Conservation (phyloP, 2,113 vertebrate genomes). For the Protobothrops mucrosquamatus region DNA sequence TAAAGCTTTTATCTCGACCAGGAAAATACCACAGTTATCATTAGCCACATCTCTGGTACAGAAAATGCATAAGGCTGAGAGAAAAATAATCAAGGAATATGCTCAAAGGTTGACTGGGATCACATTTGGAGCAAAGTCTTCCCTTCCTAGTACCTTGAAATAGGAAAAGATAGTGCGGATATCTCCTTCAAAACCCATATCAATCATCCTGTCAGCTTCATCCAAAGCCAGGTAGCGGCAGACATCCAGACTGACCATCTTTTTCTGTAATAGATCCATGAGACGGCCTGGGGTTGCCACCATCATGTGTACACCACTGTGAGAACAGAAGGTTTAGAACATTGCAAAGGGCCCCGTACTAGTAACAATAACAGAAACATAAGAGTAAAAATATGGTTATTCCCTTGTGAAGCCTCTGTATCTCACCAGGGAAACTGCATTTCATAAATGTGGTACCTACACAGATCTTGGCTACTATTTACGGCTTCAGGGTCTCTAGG, state of each 20-base stretch:
- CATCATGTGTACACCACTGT: constrained; percentile 98
- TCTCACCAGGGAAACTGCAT: not conserved
- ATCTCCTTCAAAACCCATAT: constrained; percentile 99
- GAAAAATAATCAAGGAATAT: not conserved
- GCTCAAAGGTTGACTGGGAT: not conserved
- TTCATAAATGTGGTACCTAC: not conserved
- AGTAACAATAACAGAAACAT: not conserved
- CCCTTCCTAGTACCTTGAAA: constrained; percentile 81
- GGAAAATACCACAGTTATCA: not conserved
- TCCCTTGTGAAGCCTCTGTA: not conserved
- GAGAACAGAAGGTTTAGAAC: not conserved
- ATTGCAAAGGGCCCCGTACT: not conserved
- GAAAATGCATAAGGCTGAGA: not conserved
- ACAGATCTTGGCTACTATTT: not conserved
- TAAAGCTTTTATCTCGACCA: not conserved
- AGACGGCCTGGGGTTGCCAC: constrained; percentile 95
- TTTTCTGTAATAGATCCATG: constrained; percentile 98
- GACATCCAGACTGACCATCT: constrained; percentile 98
- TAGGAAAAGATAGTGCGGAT: constrained; percentile 99
- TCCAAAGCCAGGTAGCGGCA: constrained; percentile 95
- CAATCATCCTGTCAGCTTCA: constrained; percentile 98
- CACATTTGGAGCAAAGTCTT: rapidly evolving
- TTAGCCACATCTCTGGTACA: not conserved
- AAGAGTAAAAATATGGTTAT: not conserved
- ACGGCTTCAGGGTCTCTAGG: not conserved